Conservation (phyloP, 2,113 vertebrate genomes). For the Ameiurus melas region DNA sequence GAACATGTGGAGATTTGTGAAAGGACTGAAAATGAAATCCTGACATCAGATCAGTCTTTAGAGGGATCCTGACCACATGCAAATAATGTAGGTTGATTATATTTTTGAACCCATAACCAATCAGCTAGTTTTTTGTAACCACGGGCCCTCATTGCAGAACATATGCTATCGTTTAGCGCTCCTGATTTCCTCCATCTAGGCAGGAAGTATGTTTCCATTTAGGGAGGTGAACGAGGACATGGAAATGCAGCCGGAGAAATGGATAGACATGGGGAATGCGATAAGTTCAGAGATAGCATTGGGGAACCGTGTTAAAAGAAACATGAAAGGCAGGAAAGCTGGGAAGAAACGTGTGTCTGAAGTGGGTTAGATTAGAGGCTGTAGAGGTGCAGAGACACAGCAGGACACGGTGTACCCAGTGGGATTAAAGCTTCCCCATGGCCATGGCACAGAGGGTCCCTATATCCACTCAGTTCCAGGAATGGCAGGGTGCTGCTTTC, state of each 20-base stretch:
- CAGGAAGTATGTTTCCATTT: conserved; percentile 47
- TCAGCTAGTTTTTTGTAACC: neutral
- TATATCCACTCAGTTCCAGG: conserved; percentile 12
- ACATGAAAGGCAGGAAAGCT: conserved; percentile 77
- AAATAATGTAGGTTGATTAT: neutral
- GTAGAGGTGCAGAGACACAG: conserved; percentile 64
- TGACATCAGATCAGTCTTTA: conserved; percentile 20
- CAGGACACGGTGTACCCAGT: conserved; percentile 57
- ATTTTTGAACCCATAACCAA: neutral
- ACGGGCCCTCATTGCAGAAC: neutral
- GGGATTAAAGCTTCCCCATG: conserved; percentile 54
- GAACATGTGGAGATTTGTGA: conserved; percentile 7
- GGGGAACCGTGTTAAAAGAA: conserved; percentile 71
- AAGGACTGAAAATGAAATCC: conserved; percentile 34
- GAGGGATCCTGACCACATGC: neutral
- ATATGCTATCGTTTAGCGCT: conserved; percentile 13
- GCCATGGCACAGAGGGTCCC: conserved; percentile 22
- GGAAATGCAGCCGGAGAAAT: conserved; percentile 32
- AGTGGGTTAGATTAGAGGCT: conserved; percentile 76
- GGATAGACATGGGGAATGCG: conserved; percentile 60
- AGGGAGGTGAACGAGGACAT: conserved; percentile 36
- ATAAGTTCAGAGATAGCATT: conserved; percentile 72
- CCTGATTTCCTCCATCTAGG: conserved; percentile 11
- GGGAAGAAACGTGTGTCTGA: conserved; percentile 76
- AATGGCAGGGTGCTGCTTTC: conserved; percentile 10